These are phyloP conservation scores for Mesorhabditis belari DNA, from an alignment of 2,888 invertebrate genomes.

Conservation along the genomic window DNA sequence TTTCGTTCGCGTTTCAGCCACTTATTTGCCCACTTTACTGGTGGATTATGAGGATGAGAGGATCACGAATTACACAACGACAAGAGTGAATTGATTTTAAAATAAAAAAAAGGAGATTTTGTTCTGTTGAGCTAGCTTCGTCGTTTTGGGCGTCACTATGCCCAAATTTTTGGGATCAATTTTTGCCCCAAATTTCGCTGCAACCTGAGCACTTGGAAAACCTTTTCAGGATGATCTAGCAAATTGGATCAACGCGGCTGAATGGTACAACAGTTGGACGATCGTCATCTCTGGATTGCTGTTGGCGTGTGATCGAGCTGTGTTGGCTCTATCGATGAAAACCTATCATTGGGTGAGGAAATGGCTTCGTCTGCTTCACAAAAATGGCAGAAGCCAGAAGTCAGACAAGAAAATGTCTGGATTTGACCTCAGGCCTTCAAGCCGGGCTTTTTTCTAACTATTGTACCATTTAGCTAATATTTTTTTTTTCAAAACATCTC, in stretches of 20 bases:
- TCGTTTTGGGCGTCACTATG: too few relatives aligned
- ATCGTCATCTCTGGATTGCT: constrained; percentile 7
- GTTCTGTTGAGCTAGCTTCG: too few relatives aligned
- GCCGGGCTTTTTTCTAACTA: too few relatives aligned
- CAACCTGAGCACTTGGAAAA: background rate
- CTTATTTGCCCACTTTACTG: constrained; percentile 5
- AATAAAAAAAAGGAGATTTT: too few relatives aligned
- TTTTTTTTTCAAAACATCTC: too few relatives aligned
- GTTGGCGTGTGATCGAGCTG: constrained; percentile 8
- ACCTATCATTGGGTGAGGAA: constrained; percentile 7
- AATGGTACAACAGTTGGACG: constrained; percentile 10
- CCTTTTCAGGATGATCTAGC: constrained; percentile 4
- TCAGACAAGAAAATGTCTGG: too few relatives aligned
- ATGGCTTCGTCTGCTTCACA: background rate
- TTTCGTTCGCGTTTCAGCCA: constrained; percentile 3
- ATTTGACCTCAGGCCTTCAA: too few relatives aligned
- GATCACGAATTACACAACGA: background rate
- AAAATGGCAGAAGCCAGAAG: too few relatives aligned
- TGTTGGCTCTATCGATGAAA: constrained; percentile 5
- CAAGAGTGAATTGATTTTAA: too few relatives aligned
- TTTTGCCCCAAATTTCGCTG: too few relatives aligned
- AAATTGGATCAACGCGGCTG: constrained; percentile 6
- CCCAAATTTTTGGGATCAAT: too few relatives aligned
- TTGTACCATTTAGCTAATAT: too few relatives aligned
- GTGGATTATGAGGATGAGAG: background rate